These are phyloP conservation scores for Neosalanx taihuensis DNA, from an alignment of 2,797 vertebrate genomes.

Conservation along the genomic window DNA sequence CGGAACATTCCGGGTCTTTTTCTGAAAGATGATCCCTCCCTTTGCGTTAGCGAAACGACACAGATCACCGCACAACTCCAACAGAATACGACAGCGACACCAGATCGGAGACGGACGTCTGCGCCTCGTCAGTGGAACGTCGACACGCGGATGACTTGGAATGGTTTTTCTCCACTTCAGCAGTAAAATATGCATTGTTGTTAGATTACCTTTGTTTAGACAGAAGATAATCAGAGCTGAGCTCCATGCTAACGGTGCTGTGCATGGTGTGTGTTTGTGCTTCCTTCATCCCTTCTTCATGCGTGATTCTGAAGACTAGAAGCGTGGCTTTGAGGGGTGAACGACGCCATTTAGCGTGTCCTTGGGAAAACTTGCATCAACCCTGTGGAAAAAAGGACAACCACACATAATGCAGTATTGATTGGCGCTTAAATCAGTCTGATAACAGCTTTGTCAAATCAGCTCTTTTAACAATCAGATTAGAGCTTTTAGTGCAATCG, in stretches of 20 bases:
- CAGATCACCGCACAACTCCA: constrained; percentile 28
- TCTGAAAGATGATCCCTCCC: constrained; percentile 57
- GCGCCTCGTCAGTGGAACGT: constrained; percentile 47
- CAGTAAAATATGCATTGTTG: constrained; percentile 38
- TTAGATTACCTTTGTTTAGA: constrained; percentile 44
- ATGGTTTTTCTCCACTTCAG: constrained; percentile 45
- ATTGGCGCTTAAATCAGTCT: constrained; percentile 79
- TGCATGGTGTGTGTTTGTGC: constrained; percentile 1
- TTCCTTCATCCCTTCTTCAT: neutral
- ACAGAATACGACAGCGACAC: constrained; percentile 59
- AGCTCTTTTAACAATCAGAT: constrained; percentile 83
- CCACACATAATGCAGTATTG: constrained; percentile 72
- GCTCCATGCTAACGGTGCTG: neutral
- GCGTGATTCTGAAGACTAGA: neutral
- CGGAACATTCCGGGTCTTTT: constrained; percentile 36
- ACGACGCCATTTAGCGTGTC: constrained; percentile 45
- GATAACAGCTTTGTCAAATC: constrained; percentile 84
- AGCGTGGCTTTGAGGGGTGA: constrained; percentile 39
- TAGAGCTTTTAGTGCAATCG: constrained; percentile 80
- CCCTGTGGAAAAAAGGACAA: constrained; percentile 45
- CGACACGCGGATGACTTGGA: constrained; percentile 46
- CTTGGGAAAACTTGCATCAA: constrained; percentile 64
- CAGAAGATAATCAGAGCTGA: constrained; percentile 29
- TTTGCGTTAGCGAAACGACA: constrained; percentile 45
- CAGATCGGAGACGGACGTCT: constrained; percentile 33